Evolutionary conservation across 2,888 invertebrate species (phyloP).

Genomic region (Rhyacophila evoluta): DNA sequence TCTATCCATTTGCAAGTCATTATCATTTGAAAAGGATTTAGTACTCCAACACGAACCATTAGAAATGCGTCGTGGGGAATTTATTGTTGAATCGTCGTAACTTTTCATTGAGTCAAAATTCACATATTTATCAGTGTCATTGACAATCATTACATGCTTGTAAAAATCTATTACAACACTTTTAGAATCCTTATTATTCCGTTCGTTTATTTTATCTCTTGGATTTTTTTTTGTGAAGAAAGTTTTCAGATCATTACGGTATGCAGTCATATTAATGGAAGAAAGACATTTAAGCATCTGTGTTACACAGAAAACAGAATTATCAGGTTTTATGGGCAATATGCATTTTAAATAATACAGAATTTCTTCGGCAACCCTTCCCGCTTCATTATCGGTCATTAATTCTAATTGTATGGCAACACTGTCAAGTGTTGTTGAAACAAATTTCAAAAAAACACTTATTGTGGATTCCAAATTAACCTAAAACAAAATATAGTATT

Average conservation of each 20-base stretch:
- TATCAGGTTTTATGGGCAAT: slow-evolving; percentile 77
- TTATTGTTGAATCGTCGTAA: background rate
- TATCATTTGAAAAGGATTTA: slow-evolving; percentile 58
- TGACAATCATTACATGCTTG: slow-evolving; percentile 44
- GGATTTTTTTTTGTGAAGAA: slow-evolving; percentile 36
- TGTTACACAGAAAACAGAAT: slow-evolving; percentile 80
- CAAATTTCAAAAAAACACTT: slow-evolving; percentile 78
- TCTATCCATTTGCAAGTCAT: slow-evolving; percentile 62
- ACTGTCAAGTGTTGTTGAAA: slow-evolving; percentile 74
- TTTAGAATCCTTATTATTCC: slow-evolving; percentile 28
- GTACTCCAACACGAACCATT: background rate
- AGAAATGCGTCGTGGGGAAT: background rate
- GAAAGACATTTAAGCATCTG: slow-evolving; percentile 83
- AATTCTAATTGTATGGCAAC: slow-evolving; percentile 79
- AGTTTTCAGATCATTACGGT: slow-evolving; percentile 46
- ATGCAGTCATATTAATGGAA: slow-evolving; percentile 75
- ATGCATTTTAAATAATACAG: slow-evolving; percentile 80
- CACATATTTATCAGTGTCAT: slow-evolving; percentile 27
- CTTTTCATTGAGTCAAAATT: slow-evolving; percentile 41
- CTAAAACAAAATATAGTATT: too few relatives aligned
- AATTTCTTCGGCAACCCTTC: slow-evolving; percentile 83
- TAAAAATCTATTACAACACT: slow-evolving; percentile 40
- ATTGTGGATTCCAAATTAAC: slow-evolving; percentile 82
- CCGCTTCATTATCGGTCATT: slow-evolving; percentile 77
- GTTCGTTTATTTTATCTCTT: slow-evolving; percentile 13